Base-by-base conservation (phyloP, 1,140 invertebrate genomes). In the Elymnias hypermnestra region DNA sequence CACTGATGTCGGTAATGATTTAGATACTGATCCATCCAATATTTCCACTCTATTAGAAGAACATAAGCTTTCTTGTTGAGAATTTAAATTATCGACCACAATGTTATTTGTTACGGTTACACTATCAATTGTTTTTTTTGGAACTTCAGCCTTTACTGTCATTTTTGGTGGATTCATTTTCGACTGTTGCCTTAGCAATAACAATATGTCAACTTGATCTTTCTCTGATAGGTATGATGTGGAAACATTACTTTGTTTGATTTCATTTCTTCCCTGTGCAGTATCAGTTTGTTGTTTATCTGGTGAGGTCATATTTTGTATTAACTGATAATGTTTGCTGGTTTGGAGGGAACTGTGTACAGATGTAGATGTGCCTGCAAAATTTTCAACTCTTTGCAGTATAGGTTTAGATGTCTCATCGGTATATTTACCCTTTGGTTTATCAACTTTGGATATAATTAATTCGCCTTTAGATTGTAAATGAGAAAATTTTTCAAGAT, bases 201-300 rank as follows among this genome's bases (percentile, higher is more conserved):
- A 39, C 14, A 72, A 12, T 14, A 82, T 36, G 40, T 82, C 73
- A 19, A 57, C 42, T 45, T 75, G 67, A 46, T 82, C 74, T 33
- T 59, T 65, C 29, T 73, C 66, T 10, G 59, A 56, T 40, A 72
- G 17, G 18, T 15, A 36, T 18, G 39, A 38, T 21, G 14, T 37
- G 1, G 39, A 6, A 33, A 3, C n/a, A 33, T 14, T 47, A 9
- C 29, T 33, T 22, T 38, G 36, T 18, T 7, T 7, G 10, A 22
- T 13, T 26, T 57, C 49, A 31, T 9, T 35, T 41, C 38, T 39
- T 22, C 15, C n/a, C 14, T 2, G 23, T 41, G 22, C 3, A 23
- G n/a, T n/a, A 9, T 12, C 19, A 26, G 17, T 6, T 2, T 17
- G 25, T 5, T 18, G n/a, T 19, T 22, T 43, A 15, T 36, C 31